Evolutionary conservation across 2,888 invertebrate genomes (phyloP), one percentile per base, ranked within the genome.

Genomic region (Bruchidius siliquastri): DNA sequence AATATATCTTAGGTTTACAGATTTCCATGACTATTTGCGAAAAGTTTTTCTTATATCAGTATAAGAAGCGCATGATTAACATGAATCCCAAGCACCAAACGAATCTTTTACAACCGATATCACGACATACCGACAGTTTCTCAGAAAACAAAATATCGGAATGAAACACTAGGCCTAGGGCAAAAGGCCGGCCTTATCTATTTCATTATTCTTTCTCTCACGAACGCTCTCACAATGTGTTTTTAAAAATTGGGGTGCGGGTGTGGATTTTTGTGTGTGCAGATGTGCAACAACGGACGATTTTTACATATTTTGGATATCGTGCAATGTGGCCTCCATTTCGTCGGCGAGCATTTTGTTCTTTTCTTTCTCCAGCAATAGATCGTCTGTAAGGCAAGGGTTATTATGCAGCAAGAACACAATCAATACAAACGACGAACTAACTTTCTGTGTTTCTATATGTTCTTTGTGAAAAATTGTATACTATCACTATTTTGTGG

Each of bases 291-390:
- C 49, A 18, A 49, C 49, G 49, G 49, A 49, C 49, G 6, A 67
- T 72, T 75, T 76, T 93, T 95, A 98, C 96, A 98, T 97, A 90
- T 97, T 96, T 91, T 98, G 97, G 90, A 98, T 96, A 91, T 98
- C 98, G 92, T 96, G 96, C 91, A 98, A 93, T 87, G 98, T 97
- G 87, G 96, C 94, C 90, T 99, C 98, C 96, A 99, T 97, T 89
- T 99, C 99, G 88, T 96, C 96, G 89, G 96, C 95, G 88, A 98
- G 93, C 88, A 95, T 90, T 91, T 96, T 96, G 92, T 95, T 96
- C 92, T 96, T 96, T 90, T 94, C 95, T 90, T 95, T 95, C 90
- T 96, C 96, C 87, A 92, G 91, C 88, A 96, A 91, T 88, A 98
- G 93, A 89, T 97, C 97, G 92, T 98, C 98, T 98, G 93, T 87